A percentile compares a stretch with the other conserved stretches of the same genome.
Conservation (phyloP, 2,113 vertebrate genomes). For the Mesoclemmys tuberculata region DNA sequence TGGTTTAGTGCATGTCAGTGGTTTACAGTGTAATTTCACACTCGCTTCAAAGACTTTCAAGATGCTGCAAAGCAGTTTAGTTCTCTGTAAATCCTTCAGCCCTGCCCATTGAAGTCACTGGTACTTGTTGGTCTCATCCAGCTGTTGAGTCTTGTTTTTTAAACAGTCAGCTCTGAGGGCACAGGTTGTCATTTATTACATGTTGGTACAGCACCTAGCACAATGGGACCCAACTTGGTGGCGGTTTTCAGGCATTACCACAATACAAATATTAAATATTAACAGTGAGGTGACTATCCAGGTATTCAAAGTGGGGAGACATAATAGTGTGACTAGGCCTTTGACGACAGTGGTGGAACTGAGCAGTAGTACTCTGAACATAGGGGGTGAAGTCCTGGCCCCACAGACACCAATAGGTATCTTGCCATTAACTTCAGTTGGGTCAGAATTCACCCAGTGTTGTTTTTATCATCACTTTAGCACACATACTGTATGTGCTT, state of each 20-base stretch:
- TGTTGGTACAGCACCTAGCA: background rate
- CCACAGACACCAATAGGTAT: background rate
- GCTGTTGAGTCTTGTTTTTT: background rate
- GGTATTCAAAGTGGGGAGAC: background rate
- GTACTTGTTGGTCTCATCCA: background rate
- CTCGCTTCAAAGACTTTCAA: background rate
- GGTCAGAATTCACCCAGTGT: background rate
- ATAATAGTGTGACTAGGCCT: background rate
- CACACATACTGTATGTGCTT: background rate
- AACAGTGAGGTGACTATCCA: background rate
- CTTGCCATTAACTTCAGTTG: background rate
- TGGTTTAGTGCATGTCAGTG: background rate
- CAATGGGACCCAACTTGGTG: background rate
- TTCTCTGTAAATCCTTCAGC: background rate
- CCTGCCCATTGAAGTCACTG: background rate
- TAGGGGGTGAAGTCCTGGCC: background rate
- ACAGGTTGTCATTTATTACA: background rate
- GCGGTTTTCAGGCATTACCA: background rate
- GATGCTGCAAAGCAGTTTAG: background rate
- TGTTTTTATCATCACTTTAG: background rate
- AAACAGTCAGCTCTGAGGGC: background rate
- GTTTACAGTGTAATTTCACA: background rate
- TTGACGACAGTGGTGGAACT: background rate
- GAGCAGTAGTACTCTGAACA: background rate
- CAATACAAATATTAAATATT: background rate